Percentiles rank a stretch among this genome's conserved stretches.
phyloP scores from a whole-genome alignment of 2,888 invertebrate species.

The Rosalia funebris region DNA sequence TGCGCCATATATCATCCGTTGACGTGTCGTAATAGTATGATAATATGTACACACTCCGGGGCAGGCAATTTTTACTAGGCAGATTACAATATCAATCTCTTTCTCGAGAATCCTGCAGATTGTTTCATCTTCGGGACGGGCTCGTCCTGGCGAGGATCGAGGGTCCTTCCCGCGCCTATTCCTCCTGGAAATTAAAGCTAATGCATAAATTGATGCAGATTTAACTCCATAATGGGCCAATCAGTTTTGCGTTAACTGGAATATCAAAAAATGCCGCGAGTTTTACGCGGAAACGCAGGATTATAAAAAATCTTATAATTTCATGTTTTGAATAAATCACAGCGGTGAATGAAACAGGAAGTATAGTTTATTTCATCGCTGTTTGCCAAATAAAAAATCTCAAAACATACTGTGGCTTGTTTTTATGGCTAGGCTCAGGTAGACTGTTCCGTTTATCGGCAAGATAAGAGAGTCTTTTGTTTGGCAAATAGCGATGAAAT shows the following conservation, averaged over 20 bases:
- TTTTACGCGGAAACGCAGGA: too few relatives aligned
- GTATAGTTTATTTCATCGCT: too few relatives aligned
- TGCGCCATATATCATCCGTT: conserved; percentile 64
- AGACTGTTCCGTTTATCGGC: too few relatives aligned
- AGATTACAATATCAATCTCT: conserved; percentile 66
- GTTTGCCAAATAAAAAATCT: too few relatives aligned
- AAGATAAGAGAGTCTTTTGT: too few relatives aligned
- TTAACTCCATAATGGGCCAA: conserved; percentile 20
- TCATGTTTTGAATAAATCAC: too few relatives aligned
- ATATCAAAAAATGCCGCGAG: background rate
- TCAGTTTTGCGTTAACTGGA: conserved; percentile 13
- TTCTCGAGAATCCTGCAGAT: conserved; percentile 55
- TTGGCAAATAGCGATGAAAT: too few relatives aligned
- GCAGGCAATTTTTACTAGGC: conserved; percentile 65
- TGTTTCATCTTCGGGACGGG: conserved; percentile 49
- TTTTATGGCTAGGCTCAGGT: too few relatives aligned
- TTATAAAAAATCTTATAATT: too few relatives aligned
- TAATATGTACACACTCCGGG: conserved; percentile 65
- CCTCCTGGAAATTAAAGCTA: conserved; percentile 59
- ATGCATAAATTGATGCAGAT: conserved; percentile 51
- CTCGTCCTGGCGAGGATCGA: conserved; percentile 35
- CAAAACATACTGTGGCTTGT: too few relatives aligned
- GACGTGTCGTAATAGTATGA: conserved; percentile 66
- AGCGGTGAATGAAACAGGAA: too few relatives aligned
- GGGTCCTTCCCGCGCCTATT: conserved; percentile 47